phyloP scores from a whole-genome alignment of 2,888 invertebrate genomes.

The Caenorhabditis auriculariae region DNA sequence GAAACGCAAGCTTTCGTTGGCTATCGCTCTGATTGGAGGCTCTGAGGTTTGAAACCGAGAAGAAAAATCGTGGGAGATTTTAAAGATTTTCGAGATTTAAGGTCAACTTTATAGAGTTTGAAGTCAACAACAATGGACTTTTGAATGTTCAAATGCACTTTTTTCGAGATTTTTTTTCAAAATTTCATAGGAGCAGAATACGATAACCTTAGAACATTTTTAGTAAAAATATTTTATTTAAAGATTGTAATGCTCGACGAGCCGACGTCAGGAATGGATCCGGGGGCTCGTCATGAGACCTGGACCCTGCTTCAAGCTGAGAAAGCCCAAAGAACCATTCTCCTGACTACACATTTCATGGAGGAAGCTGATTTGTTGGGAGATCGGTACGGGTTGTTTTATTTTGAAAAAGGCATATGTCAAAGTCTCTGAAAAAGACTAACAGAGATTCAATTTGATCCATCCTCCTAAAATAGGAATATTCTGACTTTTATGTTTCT shows the following conservation, averaged over 20 bases:
- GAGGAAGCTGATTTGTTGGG: conserved; percentile 86
- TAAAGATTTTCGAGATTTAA: neutral
- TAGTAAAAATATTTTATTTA: neutral
- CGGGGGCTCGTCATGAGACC: conserved; percentile 69
- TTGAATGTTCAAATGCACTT: too few species aligned
- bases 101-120: too few species aligned
- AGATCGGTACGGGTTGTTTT: too few species aligned
- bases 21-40: conserved; percentile 77
- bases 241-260: conserved; percentile 58
- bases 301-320: conserved; percentile 78
- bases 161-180: too few species aligned
- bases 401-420: neutral
- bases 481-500: neutral
- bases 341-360: conserved; percentile 85
- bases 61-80: neutral
- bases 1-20: conserved; percentile 77
- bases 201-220: neutral
- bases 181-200: neutral
- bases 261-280: conserved; percentile 68
- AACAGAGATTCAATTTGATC: too few species aligned
- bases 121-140: too few species aligned
- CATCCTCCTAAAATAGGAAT: too few species aligned
- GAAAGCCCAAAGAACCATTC: conserved; percentile 71
- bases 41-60: too few species aligned
- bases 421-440: neutral